Base-by-base conservation (phyloP, 2,888 invertebrate genomes). In the Cerceris ruficornis region DNA sequence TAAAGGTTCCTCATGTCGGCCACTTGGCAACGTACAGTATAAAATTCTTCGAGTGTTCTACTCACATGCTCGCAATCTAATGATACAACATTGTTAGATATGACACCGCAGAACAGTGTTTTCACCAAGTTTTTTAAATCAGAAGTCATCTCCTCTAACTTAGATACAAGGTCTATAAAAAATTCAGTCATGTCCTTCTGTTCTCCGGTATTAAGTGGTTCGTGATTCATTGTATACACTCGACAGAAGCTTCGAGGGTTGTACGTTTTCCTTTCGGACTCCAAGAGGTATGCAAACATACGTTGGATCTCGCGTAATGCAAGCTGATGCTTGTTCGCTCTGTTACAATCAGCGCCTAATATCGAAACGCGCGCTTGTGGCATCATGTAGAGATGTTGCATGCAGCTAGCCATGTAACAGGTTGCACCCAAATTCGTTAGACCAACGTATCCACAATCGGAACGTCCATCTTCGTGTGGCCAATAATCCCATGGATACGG, bases 151-250 rank as follows among this genome's bases (percentile, higher is more conserved):
- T 98, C 98, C 92, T 98, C 98, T 13, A 98, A 93, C 91, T 98
- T 98, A 28, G 98, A 98, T 43, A 98, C 98, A 60, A 98, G 95
- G 93, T 98, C 98, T 69, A 98, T 98, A 91, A 98, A 98, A 93
- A 98, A 98, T 93, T 98, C 98, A 0, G 98, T 98, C 98, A 98
- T 98, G 90, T 98, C 98, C 90, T 98, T 98, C 92, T 98, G 98
- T 90, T 98, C 98, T 0, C 98, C 98, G 0, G 98, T 98, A 92
- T 98, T 98, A 7, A 98, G 92, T 0, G 98, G 98, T 91, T 98
- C 98, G 91, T 98, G 98, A 91, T 98, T 98, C 98, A 98, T 98
- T 68, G 98, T 98, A 93, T 98, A 98, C 0, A 98, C 98, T 85
- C 98, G 97, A 92, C 98, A 98, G 92, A 98, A 98, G 85, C 97